Base-by-base conservation (phyloP, 2,113 vertebrate species). In the Manacus vitellinus region DNA sequence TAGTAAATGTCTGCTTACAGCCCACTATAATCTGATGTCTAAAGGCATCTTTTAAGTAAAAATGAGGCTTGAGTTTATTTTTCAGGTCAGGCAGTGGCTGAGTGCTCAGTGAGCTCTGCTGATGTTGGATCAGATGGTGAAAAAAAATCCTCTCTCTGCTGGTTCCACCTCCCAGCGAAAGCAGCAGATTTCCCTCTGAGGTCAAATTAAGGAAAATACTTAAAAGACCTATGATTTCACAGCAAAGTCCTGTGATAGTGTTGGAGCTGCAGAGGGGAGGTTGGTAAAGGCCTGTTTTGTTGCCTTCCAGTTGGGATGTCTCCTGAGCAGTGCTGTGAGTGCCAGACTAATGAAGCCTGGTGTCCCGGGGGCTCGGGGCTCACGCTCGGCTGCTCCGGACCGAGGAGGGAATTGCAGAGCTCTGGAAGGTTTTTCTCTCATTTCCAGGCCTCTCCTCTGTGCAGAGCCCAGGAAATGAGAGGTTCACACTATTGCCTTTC, bases 191-290 rank as follows among this genome's bases (percentile, higher is more conserved):
- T 12, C 44, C 44, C 43, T 30, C 28, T 35, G 59, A 74, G 77
- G 51, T 59, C 56, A 91, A 51, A 77, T 74, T 11, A 41, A 65
- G 6, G 33, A 39, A 63, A 87, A 55, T 46, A 63, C 22, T 63
- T 71, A 33, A 71, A 56, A 33, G 33, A 14, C 20, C 25, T 44
- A 10, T 0, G 8, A 31, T 75, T 85, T 73, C 30, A 3, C 14
- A 6, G 24, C n/a, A 2, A 25, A 31, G 12, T 20, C 19, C 2
- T 39, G 0, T 2, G 6, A 8, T 3, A 23, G 35, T 9, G 0
- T 0, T 41, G 73, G 43, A 63, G 52, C 39, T 63, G 56, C 5
- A 9, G 14, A 5, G 13, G 14, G 13, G 52, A 52, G 33, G 23
- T 28, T 43, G 75, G 35, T 43, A 10, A 65, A 54, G 67, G 28